Percentiles rank a stretch among this genome's conserved stretches.
Evolutionary conservation across 2,113 vertebrate species (phyloP).

Genomic region (Rhinolophus sinicus): DNA sequence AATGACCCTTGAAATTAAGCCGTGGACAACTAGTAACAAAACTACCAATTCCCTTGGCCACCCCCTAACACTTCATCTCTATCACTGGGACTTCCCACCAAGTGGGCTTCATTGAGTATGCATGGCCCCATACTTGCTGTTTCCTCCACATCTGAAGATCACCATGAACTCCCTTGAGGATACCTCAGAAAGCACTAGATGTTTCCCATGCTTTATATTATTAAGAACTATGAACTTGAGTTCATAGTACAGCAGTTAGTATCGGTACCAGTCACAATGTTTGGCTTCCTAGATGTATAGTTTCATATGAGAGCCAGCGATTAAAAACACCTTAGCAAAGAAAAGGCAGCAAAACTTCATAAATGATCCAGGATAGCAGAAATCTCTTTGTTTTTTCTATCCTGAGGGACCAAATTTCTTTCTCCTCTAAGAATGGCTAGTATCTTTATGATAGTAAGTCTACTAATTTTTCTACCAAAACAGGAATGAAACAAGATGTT

Average conservation of each 20-base stretch:
- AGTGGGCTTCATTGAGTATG: neutral
- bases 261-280: neutral
- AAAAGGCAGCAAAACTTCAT: slow-evolving; percentile 18
- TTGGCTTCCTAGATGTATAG: neutral
- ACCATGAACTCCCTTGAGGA: neutral
- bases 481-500: neutral
- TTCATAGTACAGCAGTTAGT: neutral
- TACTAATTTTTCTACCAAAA: slow-evolving; percentile 3
- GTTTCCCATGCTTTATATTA: neutral
- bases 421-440: neutral
- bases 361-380: neutral
- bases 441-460: neutral
- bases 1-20: neutral
- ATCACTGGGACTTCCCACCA: neutral
- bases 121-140: neutral
- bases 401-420: neutral
- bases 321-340: neutral
- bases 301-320: slow-evolving; percentile 4
- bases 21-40: neutral
- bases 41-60: neutral
- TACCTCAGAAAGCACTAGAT: neutral
- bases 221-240: neutral
- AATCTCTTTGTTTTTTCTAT: neutral
- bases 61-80: neutral
- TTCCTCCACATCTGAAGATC: neutral